Evolutionary conservation across 92 coral and sea anemone genomes (phyloP), one percentile per base, ranked within the genome.

Genomic region (Porites lobata): DNA sequence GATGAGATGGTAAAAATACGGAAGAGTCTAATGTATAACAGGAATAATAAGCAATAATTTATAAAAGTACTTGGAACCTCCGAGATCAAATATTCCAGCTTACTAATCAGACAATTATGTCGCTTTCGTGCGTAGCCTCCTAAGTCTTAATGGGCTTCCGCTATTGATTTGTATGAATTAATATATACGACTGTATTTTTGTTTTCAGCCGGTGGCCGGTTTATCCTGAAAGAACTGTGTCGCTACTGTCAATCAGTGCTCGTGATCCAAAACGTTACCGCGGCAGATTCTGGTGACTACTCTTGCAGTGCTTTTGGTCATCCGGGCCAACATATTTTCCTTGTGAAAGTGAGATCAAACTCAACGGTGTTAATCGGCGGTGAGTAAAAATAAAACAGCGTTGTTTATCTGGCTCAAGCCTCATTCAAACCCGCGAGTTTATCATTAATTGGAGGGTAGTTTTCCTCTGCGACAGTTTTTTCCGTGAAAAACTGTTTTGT

Each of bases 311-410:
- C 78, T 70, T 43, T 50, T 43, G 77, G 57, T 7, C 8, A 43
- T n/a, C 70, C 78, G 12, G 86, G 86, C n/a, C 77, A 82, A n/a
- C 86, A 82, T 38, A 22, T 70, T 82, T 82, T 82, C 47, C 78
- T 53, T 57, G 86, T 82, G 8, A 32, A 57, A 38, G 64, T 69
- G 43, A 51, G 29, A 1, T 50, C 56, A 0, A 61, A 68, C 24
- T 38, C 69, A 38, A 82, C 78, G 17, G 32, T 29, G 32, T 67
- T 7, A 52, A 50, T 38, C 47, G 47, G 2, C 12, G 75, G 85
- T 66, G 15, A 14, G 51, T 38, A 15, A 62, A 62, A n/a, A 5
- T 3, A 62, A 62, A 62, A 62, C 66, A 62, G 66, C n/a, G 15
- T 56, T 56, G 11, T 56, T 2, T 56, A 2, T 56, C 11, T 56